Base-by-base conservation (phyloP, 2,113 vertebrate species). In the Gobius niger region DNA sequence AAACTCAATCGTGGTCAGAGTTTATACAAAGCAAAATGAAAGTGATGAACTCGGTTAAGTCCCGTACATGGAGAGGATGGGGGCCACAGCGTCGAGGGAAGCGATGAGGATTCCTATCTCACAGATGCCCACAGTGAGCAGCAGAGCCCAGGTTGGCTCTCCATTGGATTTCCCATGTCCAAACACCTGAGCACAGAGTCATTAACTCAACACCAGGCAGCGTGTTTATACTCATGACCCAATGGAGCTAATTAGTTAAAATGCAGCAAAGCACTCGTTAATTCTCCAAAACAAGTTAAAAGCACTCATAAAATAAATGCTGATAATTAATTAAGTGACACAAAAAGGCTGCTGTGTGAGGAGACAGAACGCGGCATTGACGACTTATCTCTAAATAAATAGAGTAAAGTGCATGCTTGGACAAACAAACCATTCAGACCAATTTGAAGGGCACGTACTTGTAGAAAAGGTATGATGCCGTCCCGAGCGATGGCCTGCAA, bases 61-160 rank as follows among this genome's bases (percentile, higher is more conserved):
- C 67, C 82, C 93, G 84, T 90, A 98, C 97, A 96, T 98, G 63
- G 97, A 98, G 46, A 99, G 95, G 89, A 98, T 98, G 12, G 96
- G 97, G 47, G 97, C 96, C 74, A 99, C 97, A 0, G 88, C 91
- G 74, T 99, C 97, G 84, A 99, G 79, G 0, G 97, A 99, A 6
- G 94, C 97, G 9, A 99, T 98, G 52, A 99, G 94, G 78, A 99
- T 96, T 77, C 97, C 97, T 4, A 94, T 97, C 88, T 99, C 97
- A 72, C 97, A 99, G 86, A 99, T 98, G 46, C 91, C 90, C 8
- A 94, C 94, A 0, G 97, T 98, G 74, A 99, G 92, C 51, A 98
- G 72, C 79, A 99, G 88, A 47, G 96, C 97, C 96, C 96, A 99
- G 0, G 97, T 99, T 46, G 97, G 97, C 82, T 99, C 97, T 40